phyloP scores from a whole-genome alignment of 2,797 vertebrate species.

The Pagetopsis macropterus region DNA sequence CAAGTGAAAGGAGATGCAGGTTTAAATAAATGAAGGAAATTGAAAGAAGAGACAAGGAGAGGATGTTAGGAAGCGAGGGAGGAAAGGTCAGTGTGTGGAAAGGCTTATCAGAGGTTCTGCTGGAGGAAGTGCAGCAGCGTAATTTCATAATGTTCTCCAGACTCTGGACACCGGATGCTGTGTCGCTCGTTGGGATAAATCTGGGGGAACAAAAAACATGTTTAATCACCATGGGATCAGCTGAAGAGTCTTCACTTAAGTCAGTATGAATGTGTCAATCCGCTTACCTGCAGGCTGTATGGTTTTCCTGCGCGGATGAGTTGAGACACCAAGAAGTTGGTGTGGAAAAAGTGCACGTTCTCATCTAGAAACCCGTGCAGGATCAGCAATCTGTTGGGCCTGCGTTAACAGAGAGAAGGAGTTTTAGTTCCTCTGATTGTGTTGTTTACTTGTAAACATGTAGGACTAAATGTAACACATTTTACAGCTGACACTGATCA shows the following conservation, averaged over 20 bases:
- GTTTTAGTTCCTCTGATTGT: neutral
- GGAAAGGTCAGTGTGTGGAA: constrained; percentile 15
- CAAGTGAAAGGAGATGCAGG: constrained; percentile 7
- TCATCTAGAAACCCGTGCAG: constrained; percentile 97
- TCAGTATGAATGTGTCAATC: neutral
- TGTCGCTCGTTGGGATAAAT: constrained; percentile 97
- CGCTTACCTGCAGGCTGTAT: constrained; percentile 91
- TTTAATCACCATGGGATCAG: no score
- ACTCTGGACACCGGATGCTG: constrained; percentile 97
- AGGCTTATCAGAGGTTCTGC: constrained; percentile 91
- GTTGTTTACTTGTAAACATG: neutral
- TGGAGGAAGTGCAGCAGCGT: constrained; percentile 97
- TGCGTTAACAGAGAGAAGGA: constrained; percentile 57
- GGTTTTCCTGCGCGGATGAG: constrained; percentile 96
- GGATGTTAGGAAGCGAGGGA: constrained; percentile 8
- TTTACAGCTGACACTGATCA: neutral
- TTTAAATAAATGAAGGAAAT: constrained; percentile 39
- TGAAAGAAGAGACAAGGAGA: constrained; percentile 18
- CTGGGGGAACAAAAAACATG: constrained; percentile 66
- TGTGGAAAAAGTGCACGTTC: constrained; percentile 99
- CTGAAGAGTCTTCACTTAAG: neutral
- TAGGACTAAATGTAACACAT: neutral
- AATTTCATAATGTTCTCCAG: constrained; percentile 97
- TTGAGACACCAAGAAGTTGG: constrained; percentile 96
- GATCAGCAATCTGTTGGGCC: constrained; percentile 95